Evolutionary conservation across 2,797 vertebrate genomes (phyloP).

Genomic region (Chromobotia macracanthus): DNA sequence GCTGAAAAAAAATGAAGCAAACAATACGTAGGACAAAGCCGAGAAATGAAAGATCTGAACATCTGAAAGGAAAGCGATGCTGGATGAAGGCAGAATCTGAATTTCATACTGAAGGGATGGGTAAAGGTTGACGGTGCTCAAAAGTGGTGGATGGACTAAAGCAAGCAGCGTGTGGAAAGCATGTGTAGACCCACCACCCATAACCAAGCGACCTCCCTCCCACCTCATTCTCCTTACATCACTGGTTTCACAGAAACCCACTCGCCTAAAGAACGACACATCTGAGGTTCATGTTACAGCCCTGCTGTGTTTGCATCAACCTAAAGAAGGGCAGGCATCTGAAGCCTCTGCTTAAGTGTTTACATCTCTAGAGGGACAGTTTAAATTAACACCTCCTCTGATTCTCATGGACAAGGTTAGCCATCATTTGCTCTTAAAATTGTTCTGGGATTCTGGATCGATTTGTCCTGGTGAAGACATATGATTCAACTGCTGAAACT

Average conservation of each 20-base stretch:
- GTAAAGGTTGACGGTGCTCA: constrained; percentile 9
- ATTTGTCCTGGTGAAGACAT: not conserved
- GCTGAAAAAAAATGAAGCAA: too few species aligned
- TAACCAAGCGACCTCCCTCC: constrained; percentile 34
- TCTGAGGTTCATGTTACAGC: not conserved
- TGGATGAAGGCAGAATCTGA: not conserved
- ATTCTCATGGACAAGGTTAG: not conserved
- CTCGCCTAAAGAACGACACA: not conserved
- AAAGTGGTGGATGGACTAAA: constrained; percentile 25
- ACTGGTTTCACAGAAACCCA: constrained; percentile 19
- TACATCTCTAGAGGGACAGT: not conserved
- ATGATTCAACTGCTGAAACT: not conserved
- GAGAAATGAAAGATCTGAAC: too few species aligned
- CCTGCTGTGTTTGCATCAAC: too few species aligned
- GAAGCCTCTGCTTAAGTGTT: not conserved
- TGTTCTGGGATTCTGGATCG: not conserved
- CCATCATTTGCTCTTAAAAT: constrained; percentile 1
- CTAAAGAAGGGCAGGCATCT: too few species aligned
- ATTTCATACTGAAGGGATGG: not conserved
- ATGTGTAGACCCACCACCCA: constrained; percentile 48
- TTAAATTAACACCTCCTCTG: not conserved
- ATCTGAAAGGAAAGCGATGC: too few species aligned
- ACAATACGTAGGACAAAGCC: too few species aligned
- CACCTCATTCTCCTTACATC: constrained; percentile 32
- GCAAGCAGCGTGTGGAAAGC: constrained; percentile 52